Evolutionary conservation across 2,888 invertebrate genomes (phyloP), one percentile per base, ranked within the genome.

Genomic region (Lagria hirta): DNA sequence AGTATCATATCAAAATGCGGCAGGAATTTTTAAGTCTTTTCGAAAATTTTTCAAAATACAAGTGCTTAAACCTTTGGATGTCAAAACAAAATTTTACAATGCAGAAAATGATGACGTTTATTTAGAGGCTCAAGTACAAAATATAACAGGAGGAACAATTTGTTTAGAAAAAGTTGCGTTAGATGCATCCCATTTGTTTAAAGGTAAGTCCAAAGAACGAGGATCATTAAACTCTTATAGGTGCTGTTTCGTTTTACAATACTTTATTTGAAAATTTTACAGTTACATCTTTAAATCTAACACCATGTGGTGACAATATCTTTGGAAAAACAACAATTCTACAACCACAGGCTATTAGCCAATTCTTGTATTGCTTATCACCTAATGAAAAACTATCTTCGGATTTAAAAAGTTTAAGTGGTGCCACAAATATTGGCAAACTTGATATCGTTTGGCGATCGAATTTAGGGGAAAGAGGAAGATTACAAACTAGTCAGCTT

Each of bases 401-500:
- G 37, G 88, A 92, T 72, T 80, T 85, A 8, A 87, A 88, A 62
- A 75, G 86, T 42, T 75, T 94, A 50, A 84, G 86, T 55, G 84
- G 86, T 48, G 86, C 89, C 6, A 91, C 88, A 35, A 88, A 88
- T 66, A 89, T 98, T 60, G 98, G 98, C 2, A 98, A 97, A 74
- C 75, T 99, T 37, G 98, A 99, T 73, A 98, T 99, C 65, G 89
- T 95, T 5, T 99, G 99, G 99, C 81, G 96, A 57, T 95, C 96
- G 16, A 91, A 93, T 73, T 81, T 98, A 62, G 98, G 98, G 11
- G 98, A 98, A 74, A 84, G 89, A 58, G 98, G 97, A n/a, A 79
- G 96, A 51, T 74, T 98, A 46, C 97, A 98, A 75, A 98, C 97
- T 8, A 94, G 95, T 73, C 93, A 93, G 64, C 72, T 98, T 43